phyloP scores from a whole-genome alignment of 2,888 invertebrate species.

The Dryobotodes eremita region DNA sequence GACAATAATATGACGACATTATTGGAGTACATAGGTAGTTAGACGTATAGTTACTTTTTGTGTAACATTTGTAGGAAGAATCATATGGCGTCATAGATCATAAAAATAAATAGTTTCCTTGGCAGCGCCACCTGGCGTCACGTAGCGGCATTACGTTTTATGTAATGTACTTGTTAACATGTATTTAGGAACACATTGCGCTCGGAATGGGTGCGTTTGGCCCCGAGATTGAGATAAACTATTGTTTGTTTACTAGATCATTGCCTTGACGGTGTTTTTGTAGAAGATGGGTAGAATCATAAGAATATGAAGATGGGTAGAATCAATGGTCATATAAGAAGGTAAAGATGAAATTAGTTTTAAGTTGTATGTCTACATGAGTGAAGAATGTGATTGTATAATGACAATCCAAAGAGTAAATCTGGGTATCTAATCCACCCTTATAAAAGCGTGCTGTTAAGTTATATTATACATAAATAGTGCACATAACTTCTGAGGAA shows the following conservation, averaged over 20 bases:
- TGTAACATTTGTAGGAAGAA: constrained; percentile 35
- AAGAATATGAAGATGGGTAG: background rate
- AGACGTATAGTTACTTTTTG: background rate
- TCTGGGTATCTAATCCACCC: background rate
- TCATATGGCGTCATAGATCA: constrained; percentile 36
- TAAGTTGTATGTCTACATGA: background rate
- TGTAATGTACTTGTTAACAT: constrained; percentile 57
- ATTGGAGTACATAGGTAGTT: background rate
- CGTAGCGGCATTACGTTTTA: constrained; percentile 61
- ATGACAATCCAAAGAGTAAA: background rate
- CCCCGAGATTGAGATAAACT: constrained; percentile 62
- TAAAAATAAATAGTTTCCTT: constrained; percentile 59
- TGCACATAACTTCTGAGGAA: constrained; percentile 13
- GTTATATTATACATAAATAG: too few relatives aligned
- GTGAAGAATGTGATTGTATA: background rate
- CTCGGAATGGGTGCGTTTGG: constrained; percentile 53
- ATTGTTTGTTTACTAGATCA: constrained; percentile 55
- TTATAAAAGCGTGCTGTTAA: background rate
- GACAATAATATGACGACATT: background rate
- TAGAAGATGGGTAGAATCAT: background rate
- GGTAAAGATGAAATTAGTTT: background rate
- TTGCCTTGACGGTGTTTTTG: constrained; percentile 33
- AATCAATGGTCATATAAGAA: too few relatives aligned
- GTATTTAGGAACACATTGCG: constrained; percentile 62
- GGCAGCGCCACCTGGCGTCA: constrained; percentile 62